phyloP scores from a whole-genome alignment of 1,140 invertebrate species.

The Orius laevigatus region DNA sequence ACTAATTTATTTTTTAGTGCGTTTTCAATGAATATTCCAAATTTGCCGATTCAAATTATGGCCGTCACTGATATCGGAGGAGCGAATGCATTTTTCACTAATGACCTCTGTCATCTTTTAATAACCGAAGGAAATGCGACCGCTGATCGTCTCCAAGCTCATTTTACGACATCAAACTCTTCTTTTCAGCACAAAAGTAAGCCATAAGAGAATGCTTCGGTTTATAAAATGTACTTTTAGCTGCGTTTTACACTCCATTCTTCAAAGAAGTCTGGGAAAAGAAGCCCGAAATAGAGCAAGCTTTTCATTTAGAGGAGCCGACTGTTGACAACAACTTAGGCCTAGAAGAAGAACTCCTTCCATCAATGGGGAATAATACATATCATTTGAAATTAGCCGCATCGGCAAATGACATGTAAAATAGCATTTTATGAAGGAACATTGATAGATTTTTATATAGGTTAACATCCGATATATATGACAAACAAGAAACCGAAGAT shows the following conservation, averaged over 20 bases:
- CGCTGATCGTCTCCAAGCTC: conserved; percentile 78
- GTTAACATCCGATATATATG: conserved; percentile 69
- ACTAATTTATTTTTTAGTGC: conserved; percentile 42
- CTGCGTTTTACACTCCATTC: conserved; percentile 88
- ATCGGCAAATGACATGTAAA: conserved; percentile 4
- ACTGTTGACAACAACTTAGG: conserved; percentile 22
- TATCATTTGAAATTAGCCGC: conserved; percentile 26
- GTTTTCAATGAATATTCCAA: conserved; percentile 86
- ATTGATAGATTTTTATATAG: conserved; percentile 27
- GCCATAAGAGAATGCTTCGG: conserved; percentile 19
- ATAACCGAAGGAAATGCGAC: conserved; percentile 85
- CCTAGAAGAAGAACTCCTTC: conserved; percentile 37
- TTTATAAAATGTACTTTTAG: conserved; percentile 33
- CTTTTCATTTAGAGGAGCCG: conserved; percentile 76
- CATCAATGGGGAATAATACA: conserved; percentile 31
- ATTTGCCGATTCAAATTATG: conserved; percentile 87
- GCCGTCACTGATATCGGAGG: conserved; percentile 79
- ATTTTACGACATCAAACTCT: conserved; percentile 76
- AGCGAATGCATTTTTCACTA: conserved; percentile 76
- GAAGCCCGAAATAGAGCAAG: conserved; percentile 86
- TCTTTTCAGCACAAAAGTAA: conserved; percentile 70
- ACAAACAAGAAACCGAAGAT: conserved; percentile 34
- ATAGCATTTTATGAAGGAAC: background rate
- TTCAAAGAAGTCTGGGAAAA: conserved; percentile 93
- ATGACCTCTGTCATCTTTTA: conserved; percentile 71